These are phyloP conservation scores for Pseudochirops corinnae DNA, from an alignment of 2,797 vertebrate species.

Conservation along the genomic window DNA sequence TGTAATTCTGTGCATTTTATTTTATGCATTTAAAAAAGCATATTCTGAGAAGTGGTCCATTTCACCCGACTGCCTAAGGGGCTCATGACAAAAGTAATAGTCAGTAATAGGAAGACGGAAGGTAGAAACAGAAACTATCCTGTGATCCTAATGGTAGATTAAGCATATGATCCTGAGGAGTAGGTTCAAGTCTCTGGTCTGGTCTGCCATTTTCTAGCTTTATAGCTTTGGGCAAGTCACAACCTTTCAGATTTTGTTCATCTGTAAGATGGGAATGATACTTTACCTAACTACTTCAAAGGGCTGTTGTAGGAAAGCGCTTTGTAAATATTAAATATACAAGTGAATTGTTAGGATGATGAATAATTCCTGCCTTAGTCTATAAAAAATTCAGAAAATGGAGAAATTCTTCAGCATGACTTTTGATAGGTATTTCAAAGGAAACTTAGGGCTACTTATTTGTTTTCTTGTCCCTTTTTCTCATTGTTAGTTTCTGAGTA, in stretches of 20 bases:
- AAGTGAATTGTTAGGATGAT: not conserved
- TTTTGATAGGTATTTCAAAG: constrained; percentile 16
- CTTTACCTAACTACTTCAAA: not conserved
- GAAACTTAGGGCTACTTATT: constrained; percentile 8
- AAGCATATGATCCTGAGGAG: not conserved
- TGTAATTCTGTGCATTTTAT: not conserved
- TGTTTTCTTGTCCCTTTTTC: constrained; percentile 36
- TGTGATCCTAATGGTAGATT: not conserved
- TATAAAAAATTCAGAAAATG: not conserved
- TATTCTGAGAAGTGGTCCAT: not conserved
- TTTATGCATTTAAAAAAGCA: not conserved
- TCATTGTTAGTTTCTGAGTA: constrained; percentile 47
- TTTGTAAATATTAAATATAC: not conserved
- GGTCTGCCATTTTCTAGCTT: not conserved
- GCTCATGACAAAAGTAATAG: not conserved
- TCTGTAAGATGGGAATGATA: not conserved
- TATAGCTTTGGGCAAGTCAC: not conserved
- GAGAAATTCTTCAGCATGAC: not conserved
- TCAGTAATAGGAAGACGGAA: not conserved
- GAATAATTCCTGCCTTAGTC: not conserved
- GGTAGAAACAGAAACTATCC: not conserved
- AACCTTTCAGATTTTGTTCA: not conserved
- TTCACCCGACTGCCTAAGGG: not conserved
- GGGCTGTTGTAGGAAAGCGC: not conserved
- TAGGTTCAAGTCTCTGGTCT: not conserved